Conservation (phyloP, 2,113 vertebrate species). For the Callocephalon fimbriatum region DNA sequence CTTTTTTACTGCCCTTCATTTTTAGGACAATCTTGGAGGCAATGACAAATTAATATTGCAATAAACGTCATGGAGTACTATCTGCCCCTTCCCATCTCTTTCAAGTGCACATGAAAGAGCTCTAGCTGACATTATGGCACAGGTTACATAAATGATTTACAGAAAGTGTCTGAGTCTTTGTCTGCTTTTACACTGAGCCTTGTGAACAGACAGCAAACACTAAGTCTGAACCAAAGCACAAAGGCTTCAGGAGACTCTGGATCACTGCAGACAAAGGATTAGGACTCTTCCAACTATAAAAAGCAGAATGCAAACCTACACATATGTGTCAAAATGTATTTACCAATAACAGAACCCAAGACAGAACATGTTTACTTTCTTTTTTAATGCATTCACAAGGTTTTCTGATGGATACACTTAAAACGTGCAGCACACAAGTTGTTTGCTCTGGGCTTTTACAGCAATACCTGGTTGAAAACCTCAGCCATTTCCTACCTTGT, state of each 20-base stretch:
- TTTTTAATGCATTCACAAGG: background rate
- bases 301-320: background rate
- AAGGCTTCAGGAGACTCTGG: background rate
- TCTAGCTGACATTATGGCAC: background rate
- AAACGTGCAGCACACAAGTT: background rate
- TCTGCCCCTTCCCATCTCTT: background rate
- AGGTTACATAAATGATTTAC: slow-evolving; percentile 6
- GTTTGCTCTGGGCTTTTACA: background rate
- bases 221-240: background rate
- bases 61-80: background rate
- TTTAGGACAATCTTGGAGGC: background rate
- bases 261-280: background rate
- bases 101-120: background rate
- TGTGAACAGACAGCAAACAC: background rate
- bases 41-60: background rate
- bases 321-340: background rate
- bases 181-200: background rate
- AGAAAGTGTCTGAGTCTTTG: background rate
- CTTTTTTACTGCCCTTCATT: background rate
- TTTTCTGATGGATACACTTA: background rate
- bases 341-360: background rate
- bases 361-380: background rate
- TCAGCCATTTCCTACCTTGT: background rate
- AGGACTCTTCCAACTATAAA: background rate
- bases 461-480: background rate